These are phyloP conservation scores for Lytechinus variegatus DNA, from an alignment of 35 echinoderm and acorn worm species.

Conservation along the genomic window DNA sequence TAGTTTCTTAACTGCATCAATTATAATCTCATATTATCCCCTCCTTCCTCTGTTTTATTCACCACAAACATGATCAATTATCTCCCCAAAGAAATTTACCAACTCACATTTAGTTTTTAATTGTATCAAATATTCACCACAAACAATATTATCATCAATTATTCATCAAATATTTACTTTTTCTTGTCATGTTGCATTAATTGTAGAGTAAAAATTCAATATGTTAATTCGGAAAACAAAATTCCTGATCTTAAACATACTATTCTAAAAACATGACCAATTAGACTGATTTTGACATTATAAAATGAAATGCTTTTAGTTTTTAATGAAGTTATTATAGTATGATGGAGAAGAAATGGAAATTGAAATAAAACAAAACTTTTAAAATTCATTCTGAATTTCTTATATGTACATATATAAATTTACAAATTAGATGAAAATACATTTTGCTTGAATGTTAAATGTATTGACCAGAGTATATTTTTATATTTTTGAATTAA, in stretches of 20 bases:
- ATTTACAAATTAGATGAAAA: neutral
- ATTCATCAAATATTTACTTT: neutral
- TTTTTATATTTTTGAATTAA: too few relatives aligned
- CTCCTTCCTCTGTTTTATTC: neutral
- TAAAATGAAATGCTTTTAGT: neutral
- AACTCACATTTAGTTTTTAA: too few relatives aligned
- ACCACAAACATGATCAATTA: neutral
- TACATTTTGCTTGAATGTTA: too few relatives aligned
- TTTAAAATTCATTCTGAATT: neutral
- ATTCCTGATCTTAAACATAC: neutral
- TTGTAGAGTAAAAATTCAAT: neutral
- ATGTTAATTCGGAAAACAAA: too few relatives aligned
- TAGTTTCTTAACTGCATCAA: neutral
- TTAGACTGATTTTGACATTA: neutral
- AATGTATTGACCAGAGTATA: too few relatives aligned
- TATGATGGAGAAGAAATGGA: neutral
- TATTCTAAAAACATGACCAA: neutral
- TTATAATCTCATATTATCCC: neutral
- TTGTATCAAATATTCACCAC: too few relatives aligned
- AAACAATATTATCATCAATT: too few relatives aligned
- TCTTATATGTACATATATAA: neutral
- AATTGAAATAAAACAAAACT: neutral
- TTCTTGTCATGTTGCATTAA: neutral
- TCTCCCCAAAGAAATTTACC: too few relatives aligned
- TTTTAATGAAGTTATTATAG: neutral